Evolutionary conservation across 2,113 vertebrate species (phyloP), one percentile per base, ranked within the genome.

Genomic region (Morone saxatilis): DNA sequence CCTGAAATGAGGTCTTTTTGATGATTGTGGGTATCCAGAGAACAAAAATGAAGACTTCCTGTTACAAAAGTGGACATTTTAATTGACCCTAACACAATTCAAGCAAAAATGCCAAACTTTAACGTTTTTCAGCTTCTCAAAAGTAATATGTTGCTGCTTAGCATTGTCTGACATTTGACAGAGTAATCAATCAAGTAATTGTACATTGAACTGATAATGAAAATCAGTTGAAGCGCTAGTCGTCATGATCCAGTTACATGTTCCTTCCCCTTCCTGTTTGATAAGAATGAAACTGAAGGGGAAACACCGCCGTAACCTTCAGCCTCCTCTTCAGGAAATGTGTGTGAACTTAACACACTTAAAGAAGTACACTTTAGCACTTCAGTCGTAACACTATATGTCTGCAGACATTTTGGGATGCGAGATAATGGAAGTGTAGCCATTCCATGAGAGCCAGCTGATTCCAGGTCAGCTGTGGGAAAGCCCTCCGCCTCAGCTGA

Each of bases 401-500:
- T 61, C 13, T 47, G 14, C 1, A 43, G 1, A 17, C 11, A 10
- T 47, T 61, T 59, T 43, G 72, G 63, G 16, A 31, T 22, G 68
- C 72, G 47, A 60, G 57, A 47, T 80, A 13, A 59, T 62, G 59
- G 45, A 47, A 7, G 57, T 67, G 25, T 10, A 25, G 41, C 13
- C n/a, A 47, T 72, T 12, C 69, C 20, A 61, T 71, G 14, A 0
- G 38, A 81, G 62, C 88, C 93, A 92, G 91, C 89, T 93, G 91
- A 90, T 90, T 78, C 71, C 67, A 85, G 90, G 88, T 91, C 92
- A 93, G 91, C 91, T 92, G 92, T 91, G 83, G 91, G 77, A 85
- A 88, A 92, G 76, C 72, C 86, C 83, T 84, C 50, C 1, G 7
- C 54, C 86, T 90, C 93, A 93, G 92, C 92, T 93, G 93, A 91